Evolutionary conservation across 2,888 invertebrate species (phyloP).

Genomic region (Pheosia tremula): DNA sequence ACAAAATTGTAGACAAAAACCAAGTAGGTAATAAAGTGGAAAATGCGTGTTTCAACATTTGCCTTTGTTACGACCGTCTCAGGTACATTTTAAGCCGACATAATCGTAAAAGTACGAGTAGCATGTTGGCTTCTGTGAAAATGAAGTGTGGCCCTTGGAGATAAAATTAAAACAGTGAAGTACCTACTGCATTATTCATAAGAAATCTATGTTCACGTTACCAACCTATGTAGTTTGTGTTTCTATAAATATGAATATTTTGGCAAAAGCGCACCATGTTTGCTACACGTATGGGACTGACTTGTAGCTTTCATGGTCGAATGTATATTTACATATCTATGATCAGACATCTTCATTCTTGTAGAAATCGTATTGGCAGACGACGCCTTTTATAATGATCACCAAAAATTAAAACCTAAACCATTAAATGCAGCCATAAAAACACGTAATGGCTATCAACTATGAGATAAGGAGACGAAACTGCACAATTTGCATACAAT

Average conservation of each 20-base stretch:
- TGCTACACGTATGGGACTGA: background rate
- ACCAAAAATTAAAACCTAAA: background rate
- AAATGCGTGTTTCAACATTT: conserved; percentile 23
- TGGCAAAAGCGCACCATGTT: background rate
- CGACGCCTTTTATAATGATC: background rate
- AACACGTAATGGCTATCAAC: too few relatives aligned
- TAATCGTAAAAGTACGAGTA: conserved; percentile 27
- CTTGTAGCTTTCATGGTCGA: too few relatives aligned
- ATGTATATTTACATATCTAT: background rate
- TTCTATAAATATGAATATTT: background rate
- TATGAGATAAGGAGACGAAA: too few relatives aligned
- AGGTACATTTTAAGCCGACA: conserved; percentile 21
- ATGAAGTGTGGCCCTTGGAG: conserved; percentile 15
- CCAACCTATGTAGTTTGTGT: background rate
- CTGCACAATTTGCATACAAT: too few relatives aligned
- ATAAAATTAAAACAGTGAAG: conserved; percentile 19
- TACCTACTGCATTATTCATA: conserved; percentile 25
- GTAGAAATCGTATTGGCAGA: background rate
- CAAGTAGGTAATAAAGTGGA: conserved; percentile 19
- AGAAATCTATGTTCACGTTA: background rate
- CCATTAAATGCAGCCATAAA: too few relatives aligned
- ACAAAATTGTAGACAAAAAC: background rate
- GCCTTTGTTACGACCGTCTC: conserved; percentile 9
- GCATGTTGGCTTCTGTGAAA: conserved; percentile 25
- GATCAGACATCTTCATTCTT: too few relatives aligned